phyloP scores from a whole-genome alignment of 2,797 vertebrate genomes.

The Epinephelus awoara region DNA sequence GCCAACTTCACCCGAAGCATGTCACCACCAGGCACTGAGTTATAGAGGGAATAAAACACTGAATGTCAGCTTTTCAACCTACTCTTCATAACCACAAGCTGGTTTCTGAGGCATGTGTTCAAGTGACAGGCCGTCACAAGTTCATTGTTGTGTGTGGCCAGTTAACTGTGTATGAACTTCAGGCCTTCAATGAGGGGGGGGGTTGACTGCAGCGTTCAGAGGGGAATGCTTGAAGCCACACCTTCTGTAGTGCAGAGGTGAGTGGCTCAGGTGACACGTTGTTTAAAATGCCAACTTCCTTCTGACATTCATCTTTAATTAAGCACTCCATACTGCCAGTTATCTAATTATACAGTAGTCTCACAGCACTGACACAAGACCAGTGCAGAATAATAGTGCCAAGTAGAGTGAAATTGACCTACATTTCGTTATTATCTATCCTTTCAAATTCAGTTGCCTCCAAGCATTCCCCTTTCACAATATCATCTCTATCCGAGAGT shows the following conservation, averaged over 20 bases:
- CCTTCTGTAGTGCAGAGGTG: constrained; percentile 46
- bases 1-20: constrained; percentile 28
- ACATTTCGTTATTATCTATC: constrained; percentile 11
- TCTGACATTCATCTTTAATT: constrained; percentile 25
- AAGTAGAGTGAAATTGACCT: constrained; percentile 20
- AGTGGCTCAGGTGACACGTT: not conserved
- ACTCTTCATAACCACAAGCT: constrained; percentile 18
- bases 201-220: constrained; percentile 24
- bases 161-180: constrained; percentile 22
- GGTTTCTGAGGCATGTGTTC: constrained; percentile 34
- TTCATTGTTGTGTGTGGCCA: constrained; percentile 8
- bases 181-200: not conserved
- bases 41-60: constrained; percentile 41
- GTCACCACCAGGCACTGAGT: constrained; percentile 40
- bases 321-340: constrained; percentile 31
- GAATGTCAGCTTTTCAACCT: constrained; percentile 30
- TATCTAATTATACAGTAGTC: constrained; percentile 11
- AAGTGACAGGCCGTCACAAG: constrained; percentile 37
- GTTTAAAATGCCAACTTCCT: constrained; percentile 8
- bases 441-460: constrained; percentile 25
- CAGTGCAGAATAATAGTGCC: constrained; percentile 11
- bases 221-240: constrained; percentile 59
- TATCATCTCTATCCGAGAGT: constrained; percentile 21
- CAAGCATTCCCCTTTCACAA: constrained; percentile 55
- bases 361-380: constrained; percentile 31